A percentile compares a stretch with the other conserved stretches of the same genome.
These are phyloP conservation scores for Drosophila demipolita DNA, from an alignment of 2,888 invertebrate species.

Conservation along the genomic window DNA sequence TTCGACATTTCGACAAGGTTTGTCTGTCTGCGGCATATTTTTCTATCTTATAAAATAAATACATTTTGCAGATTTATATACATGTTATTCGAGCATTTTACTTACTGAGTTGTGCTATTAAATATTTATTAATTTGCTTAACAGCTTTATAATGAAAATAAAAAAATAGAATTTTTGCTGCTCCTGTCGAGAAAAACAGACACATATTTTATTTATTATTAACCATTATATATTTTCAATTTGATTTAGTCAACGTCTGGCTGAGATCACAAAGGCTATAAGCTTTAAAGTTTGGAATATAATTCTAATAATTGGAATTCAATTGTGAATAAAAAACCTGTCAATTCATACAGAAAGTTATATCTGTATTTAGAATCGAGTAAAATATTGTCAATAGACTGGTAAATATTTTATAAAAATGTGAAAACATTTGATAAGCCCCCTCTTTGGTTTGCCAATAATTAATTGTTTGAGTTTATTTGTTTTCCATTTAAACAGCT, in stretches of 20 bases:
- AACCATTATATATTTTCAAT: fast-evolving
- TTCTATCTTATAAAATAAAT: constrained; percentile 4
- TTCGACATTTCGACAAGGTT: constrained; percentile 60
- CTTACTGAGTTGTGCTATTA: background rate
- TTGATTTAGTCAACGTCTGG: background rate
- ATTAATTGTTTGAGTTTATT: background rate
- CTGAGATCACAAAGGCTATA: background rate
- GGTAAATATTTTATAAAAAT: no score
- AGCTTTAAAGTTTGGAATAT: background rate
- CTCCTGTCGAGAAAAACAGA: background rate
- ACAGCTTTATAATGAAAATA: background rate
- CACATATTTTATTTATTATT: background rate
- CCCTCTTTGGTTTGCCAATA: background rate
- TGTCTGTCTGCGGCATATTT: constrained; percentile 38
- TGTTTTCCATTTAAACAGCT: background rate
- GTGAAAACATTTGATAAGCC: background rate
- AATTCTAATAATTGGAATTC: background rate
- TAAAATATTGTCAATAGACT: background rate
- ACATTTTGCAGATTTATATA: background rate
- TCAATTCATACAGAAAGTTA: background rate
- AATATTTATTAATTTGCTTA: background rate
- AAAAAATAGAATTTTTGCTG: background rate
- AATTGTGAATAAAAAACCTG: background rate
- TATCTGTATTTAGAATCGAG: background rate
- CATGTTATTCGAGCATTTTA: background rate